These are phyloP conservation scores for Noctuana brunneofusca DNA, from an alignment of 2,888 invertebrate genomes.

Conservation along the genomic window DNA sequence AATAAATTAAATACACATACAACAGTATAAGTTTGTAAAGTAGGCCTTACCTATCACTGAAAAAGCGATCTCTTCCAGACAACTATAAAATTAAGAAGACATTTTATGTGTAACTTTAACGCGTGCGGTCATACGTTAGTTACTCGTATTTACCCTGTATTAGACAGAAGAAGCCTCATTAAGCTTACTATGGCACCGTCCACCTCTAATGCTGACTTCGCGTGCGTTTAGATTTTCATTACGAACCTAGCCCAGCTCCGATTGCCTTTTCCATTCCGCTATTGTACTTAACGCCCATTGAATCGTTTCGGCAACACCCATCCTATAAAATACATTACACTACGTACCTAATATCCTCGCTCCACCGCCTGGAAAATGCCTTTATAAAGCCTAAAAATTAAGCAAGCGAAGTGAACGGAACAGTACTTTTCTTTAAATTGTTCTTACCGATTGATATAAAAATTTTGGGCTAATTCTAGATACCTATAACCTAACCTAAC, in stretches of 20 bases:
- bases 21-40: too few species aligned
- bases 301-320: constrained; percentile 13
- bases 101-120: not conserved
- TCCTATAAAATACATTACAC: not conserved
- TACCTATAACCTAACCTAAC: too few species aligned
- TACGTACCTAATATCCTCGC: not conserved
- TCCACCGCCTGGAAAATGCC: too few species aligned
- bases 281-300: constrained; percentile 22
- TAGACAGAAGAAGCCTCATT: constrained; percentile 42
- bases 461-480: too few species aligned
- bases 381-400: too few species aligned
- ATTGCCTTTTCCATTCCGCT: constrained; percentile 45
- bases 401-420: too few species aligned
- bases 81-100: too few species aligned
- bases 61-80: too few species aligned
- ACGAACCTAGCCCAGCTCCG: constrained; percentile 50
- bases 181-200: constrained; percentile 68
- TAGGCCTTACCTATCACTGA: too few species aligned
- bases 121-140: constrained; percentile 2
- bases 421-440: too few species aligned
- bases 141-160: constrained; percentile 11
- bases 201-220: constrained; percentile 78
- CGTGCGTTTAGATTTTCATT: constrained; percentile 74
- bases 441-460: too few species aligned
- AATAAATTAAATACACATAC: too few species aligned